Evolutionary conservation across 2,888 invertebrate genomes (phyloP), one percentile per base, ranked within the genome.

Genomic region (Atrina japonica): DNA sequence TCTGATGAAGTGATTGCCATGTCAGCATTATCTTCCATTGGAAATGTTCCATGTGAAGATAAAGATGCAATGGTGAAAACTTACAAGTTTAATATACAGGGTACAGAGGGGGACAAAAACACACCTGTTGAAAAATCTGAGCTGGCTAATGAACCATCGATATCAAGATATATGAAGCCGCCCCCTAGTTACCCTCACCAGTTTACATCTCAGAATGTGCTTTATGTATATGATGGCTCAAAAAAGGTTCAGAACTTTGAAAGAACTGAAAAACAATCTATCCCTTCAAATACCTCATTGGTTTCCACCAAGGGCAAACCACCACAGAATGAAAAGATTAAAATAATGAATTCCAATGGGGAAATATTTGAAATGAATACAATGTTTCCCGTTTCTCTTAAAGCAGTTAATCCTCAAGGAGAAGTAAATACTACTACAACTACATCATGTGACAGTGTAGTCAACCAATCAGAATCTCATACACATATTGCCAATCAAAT

Each of bases 401-500:
- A 40, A 35, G 5, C 35, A 7, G 35, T 35, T 7, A 35, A 11
- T 35, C 35, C 35, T 35, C 35, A 35, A 35, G 11, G 35, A 7
- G 35, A 11, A 35, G 5, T 11, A 35, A 35, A 11, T 35, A 35
- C 6, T 11, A 23, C 23, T 16, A 23, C 9, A 18, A 23, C 23
- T 16, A 23, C 9, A 18, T n/a, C 14, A 21, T 25, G 11, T 11
- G 16, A 25, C 25, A 52, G 27, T 25, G 9, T 6, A 52, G 7
- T 23, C 52, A 52, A 23, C 23, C 27, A 25, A 52, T 52, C 23
- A 23, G 52, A 61, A 29, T 49, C 61, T 49, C 61, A 61, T 9
- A 61, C 61, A n/a, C 61, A 45, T 16, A 61, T 61, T 49, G 61
- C 61, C 21, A 61, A 61, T 35, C 61, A 61, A 21, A 61, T 61